Percentiles rank a stretch among this genome's conserved stretches.
Conservation (phyloP, 2,888 invertebrate genomes). For the Pachymerium ferrugineum region DNA sequence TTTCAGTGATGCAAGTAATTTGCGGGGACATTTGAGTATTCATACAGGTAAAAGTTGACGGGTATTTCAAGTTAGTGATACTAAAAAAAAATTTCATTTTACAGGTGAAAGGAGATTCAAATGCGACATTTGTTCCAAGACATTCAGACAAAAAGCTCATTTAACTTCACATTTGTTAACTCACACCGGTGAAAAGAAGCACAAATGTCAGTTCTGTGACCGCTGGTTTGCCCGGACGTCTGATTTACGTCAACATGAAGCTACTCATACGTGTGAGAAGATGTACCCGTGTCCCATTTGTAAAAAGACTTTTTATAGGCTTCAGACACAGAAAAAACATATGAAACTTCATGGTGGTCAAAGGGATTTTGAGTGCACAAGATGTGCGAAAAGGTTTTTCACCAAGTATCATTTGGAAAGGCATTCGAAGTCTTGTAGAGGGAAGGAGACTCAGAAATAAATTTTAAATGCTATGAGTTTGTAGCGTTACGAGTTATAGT, state of each 20-base stretch:
- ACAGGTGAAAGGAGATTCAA: slow-evolving; percentile 16
- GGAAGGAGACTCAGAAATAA: too few relatives aligned
- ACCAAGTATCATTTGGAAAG: slow-evolving; percentile 28
- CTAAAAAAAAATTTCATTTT: not conserved
- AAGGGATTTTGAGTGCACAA: not conserved
- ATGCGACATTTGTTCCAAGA: not conserved
- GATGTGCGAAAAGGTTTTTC: not conserved
- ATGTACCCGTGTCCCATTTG: slow-evolving; percentile 12
- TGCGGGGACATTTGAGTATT: slow-evolving; percentile 18
- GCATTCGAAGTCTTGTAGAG: not conserved
- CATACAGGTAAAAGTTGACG: slow-evolving; percentile 18
- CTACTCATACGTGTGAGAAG: not conserved
- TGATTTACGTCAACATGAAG: slow-evolving; percentile 23
- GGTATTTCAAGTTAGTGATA: not conserved
- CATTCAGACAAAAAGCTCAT: slow-evolving; percentile 25
- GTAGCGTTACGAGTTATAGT: too few relatives aligned
- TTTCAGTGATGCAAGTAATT: slow-evolving; percentile 29
- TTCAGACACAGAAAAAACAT: slow-evolving; percentile 30
- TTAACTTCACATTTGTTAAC: slow-evolving; percentile 20
- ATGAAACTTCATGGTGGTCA: slow-evolving; percentile 13
- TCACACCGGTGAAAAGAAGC: slow-evolving; percentile 10
- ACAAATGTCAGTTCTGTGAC: slow-evolving; percentile 12
- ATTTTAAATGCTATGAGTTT: too few relatives aligned
- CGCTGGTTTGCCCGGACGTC: slow-evolving; percentile 27
- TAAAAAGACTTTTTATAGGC: not conserved